Conservation (phyloP, 2,888 invertebrate genomes). For the Ryuthela nishihirai region DNA sequence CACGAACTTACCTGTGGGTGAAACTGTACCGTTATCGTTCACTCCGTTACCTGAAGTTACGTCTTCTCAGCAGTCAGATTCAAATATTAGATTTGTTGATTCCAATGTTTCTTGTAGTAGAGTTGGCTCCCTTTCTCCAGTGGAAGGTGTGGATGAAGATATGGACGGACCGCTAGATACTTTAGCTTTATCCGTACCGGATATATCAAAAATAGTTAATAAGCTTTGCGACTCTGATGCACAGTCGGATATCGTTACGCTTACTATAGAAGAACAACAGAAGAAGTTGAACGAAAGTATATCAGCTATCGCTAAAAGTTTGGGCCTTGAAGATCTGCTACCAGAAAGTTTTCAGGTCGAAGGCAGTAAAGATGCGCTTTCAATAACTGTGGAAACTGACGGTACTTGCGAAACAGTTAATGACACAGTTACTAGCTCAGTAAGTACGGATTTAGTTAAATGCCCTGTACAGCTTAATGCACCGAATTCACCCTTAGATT, state of each 20-base stretch:
- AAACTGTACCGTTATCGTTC: conserved; percentile 7
- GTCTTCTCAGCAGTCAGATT: conserved; percentile 12
- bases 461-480: conserved; percentile 16
- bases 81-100: conserved; percentile 22
- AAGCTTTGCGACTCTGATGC: background rate
- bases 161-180: conserved; percentile 26
- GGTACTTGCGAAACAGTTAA: conserved; percentile 2
- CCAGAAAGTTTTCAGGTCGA: conserved; percentile 26
- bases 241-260: no score
- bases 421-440: conserved; percentile 11
- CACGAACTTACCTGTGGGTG: conserved; percentile 16
- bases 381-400: background rate
- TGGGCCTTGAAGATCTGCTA: conserved; percentile 25
- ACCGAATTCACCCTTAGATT: conserved; percentile 14
- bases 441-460: conserved; percentile 22
- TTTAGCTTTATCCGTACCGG: conserved; percentile 8
- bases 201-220: background rate
- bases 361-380: conserved; percentile 11
- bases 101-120: conserved; percentile 21
- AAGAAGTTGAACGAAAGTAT: conserved; percentile 24
- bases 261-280: conserved; percentile 7
- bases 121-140: conserved; percentile 20
- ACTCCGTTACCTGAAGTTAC: conserved; percentile 19
- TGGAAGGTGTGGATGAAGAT: conserved; percentile 27
- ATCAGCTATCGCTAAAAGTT: conserved; percentile 27